Conservation (phyloP, 2,888 invertebrate species). For the Synergus gifuensis region DNA sequence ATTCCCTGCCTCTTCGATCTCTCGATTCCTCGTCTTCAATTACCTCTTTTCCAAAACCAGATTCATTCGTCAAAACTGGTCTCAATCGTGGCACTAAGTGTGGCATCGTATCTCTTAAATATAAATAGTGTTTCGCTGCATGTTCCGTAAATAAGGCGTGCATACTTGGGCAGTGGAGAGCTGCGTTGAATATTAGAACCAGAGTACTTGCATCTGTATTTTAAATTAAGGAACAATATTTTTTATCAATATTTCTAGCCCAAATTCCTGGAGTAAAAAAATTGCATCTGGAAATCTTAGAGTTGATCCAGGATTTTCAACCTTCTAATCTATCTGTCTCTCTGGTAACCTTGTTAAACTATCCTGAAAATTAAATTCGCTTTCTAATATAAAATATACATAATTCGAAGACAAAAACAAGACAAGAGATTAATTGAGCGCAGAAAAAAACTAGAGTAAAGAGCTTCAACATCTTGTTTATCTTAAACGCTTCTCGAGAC, state of each 20-base stretch:
- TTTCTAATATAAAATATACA: no score
- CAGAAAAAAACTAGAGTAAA: no score
- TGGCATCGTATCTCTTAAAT: conserved; percentile 95
- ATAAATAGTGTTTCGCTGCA: conserved; percentile 94
- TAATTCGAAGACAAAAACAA: no score
- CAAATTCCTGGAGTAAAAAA: no score
- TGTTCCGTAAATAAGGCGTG: conserved; percentile 95
- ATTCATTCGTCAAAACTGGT: conserved; percentile 67
- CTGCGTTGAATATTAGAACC: conserved; percentile 96
- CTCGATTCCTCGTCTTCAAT: conserved; percentile 64
- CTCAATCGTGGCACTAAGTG: conserved; percentile 89
- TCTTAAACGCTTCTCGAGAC: no score
- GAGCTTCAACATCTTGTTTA: no score
- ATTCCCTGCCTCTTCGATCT: conserved; percentile 79
- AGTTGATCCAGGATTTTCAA: no score
- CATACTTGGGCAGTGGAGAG: conserved; percentile 93
- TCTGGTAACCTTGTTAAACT: no score
- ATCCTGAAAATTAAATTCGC: no score
- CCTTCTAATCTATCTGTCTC: no score
- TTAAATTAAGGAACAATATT: conserved; percentile 54
- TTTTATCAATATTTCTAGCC: not conserved
- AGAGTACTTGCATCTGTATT: conserved; percentile 89
- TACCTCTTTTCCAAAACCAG: conserved; percentile 57
- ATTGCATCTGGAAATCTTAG: no score
- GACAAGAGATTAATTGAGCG: no score